Conservation (phyloP, 2,888 invertebrate genomes). For the Polyommatus icarus region DNA sequence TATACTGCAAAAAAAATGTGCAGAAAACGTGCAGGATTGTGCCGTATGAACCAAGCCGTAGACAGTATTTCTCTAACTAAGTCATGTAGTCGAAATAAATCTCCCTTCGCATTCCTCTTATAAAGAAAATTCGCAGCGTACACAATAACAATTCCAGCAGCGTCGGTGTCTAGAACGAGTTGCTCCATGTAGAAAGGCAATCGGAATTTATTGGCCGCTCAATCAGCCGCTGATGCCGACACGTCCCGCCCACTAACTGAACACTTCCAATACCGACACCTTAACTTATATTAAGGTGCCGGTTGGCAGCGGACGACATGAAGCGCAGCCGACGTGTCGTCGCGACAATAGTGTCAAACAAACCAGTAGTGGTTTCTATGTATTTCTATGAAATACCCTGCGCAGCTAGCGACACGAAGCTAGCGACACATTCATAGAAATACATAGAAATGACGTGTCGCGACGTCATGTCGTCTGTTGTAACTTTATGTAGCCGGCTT, state of each 20-base stretch:
- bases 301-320: too few species aligned
- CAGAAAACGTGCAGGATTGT: too few species aligned
- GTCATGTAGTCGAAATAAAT: conserved; percentile 18
- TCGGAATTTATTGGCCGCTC: conserved; percentile 63
- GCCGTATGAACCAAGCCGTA: not conserved
- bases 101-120: conserved; percentile 17
- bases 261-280: conserved; percentile 43
- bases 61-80: not conserved
- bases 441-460: too few species aligned
- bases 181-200: conserved; percentile 56
- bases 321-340: too few species aligned
- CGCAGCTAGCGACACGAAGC: too few species aligned
- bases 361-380: too few species aligned
- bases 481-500: too few species aligned
- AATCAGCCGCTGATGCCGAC: conserved; percentile 58
- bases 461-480: too few species aligned
- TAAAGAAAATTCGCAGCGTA: conserved; percentile 28
- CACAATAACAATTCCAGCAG: conserved; percentile 34
- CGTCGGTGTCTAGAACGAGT: conserved; percentile 41
- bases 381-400: too few species aligned
- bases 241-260: conserved; percentile 47
- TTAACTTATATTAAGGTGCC: not conserved
- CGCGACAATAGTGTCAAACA: too few species aligned
- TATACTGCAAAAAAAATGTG: too few species aligned
- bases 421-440: too few species aligned